Conservation (phyloP, 2,797 vertebrate species). For the Nothura maculosa region DNA sequence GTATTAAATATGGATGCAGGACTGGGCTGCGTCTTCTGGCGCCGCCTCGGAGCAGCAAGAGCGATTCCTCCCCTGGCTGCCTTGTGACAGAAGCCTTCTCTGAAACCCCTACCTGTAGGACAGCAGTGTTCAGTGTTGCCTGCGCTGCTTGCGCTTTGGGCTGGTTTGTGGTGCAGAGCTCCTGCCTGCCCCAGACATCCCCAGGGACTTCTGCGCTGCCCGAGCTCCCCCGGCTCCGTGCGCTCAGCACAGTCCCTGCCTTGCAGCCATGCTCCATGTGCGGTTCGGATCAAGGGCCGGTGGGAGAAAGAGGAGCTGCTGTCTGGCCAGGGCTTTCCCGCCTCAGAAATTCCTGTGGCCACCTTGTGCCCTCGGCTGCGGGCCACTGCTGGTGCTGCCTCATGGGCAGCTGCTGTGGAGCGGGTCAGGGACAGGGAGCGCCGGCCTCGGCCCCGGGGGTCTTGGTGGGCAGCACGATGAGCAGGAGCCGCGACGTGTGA, state of each 20-base stretch:
- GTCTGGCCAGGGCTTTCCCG: neutral
- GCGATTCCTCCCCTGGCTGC: neutral
- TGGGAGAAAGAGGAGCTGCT: neutral
- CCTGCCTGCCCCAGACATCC: neutral
- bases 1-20: neutral
- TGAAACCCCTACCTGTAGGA: neutral
- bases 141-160: neutral
- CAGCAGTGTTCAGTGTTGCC: neutral
- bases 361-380: neutral
- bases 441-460: neutral
- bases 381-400: neutral
- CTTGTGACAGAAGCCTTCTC: neutral
- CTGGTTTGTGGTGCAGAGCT: neutral
- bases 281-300: neutral
- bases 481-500: neutral
- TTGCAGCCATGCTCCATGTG: neutral
- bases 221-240: neutral
- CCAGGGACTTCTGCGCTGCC: neutral
- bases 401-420: neutral
- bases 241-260: neutral
- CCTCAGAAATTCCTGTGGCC: neutral
- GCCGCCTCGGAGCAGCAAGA: accelerated
- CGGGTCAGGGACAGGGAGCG: neutral
- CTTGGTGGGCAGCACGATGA: neutral
- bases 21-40: neutral